Evolutionary conservation across 1,140 invertebrate genomes (phyloP), one percentile per base, ranked within the genome.

Genomic region (Calycopis cecrops): DNA sequence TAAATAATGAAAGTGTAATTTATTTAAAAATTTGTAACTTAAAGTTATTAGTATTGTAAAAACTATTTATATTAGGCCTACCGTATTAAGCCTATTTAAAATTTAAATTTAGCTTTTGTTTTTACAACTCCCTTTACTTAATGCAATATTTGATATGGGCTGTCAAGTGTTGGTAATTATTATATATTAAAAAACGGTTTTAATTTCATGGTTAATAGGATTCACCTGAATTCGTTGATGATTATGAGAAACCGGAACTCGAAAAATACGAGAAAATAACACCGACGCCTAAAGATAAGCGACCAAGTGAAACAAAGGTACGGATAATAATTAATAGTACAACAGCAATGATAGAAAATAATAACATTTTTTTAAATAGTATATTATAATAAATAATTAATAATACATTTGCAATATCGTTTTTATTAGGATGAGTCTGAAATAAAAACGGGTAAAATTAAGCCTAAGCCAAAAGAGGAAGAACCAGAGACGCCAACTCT

Each of bases 201-300:
- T 37, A 21, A 37, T 38, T 48, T 37, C 18, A 35, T 42, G 12
- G n/a, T 37, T n/a, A n/a, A 44, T 71, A 69, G 69, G 69, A 63
- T 48, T 61, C 63, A 9, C 47, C 69, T 52, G 65, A 66, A 52
- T 66, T 66, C 37, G 62, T 85, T 34, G 82, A 88, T 52, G 82
- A 90, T 68, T 89, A 89, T 62, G 79, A 89, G 77, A 77, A 77
- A 35, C 87, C 89, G 3, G 73, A 86, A 48, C 69, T 91, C 55
- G 88, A 90, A 67, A 87, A 84, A 71, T 89, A 87, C 61, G 83
- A 88, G 68, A 88, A 85, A 70, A 44, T 74, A 48, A 68, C 71
- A 47, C 76, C 74, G 34, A 80, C 84, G 48, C 82, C 80, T 55
- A 88, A 87, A 65, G 83, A 84, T 33, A 88, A 86, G 63, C 77